These are phyloP conservation scores for Brienomyrus longianalis DNA, from an alignment of 2,113 vertebrate species.

Conservation along the genomic window DNA sequence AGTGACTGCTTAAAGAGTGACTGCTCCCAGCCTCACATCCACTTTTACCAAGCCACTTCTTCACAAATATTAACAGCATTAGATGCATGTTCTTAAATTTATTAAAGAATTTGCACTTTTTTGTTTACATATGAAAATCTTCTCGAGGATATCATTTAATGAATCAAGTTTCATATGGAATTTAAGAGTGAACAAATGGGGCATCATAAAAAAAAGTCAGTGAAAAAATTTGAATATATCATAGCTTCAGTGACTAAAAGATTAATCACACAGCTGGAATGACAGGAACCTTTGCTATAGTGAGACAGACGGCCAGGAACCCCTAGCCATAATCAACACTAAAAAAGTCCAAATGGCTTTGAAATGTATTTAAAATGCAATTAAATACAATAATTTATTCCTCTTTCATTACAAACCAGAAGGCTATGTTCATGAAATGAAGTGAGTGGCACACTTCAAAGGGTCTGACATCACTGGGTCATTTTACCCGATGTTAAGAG, in stretches of 20 bases:
- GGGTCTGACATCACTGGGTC: not conserved
- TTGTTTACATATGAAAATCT: not conserved
- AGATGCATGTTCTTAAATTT: not conserved
- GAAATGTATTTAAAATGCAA: not conserved
- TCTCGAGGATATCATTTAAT: not conserved
- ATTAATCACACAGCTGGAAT: not conserved
- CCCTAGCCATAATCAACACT: not conserved
- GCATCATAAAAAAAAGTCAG: not conserved
- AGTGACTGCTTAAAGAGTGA: not conserved
- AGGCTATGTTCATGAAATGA: not conserved
- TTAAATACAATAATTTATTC: constrained; percentile 5
- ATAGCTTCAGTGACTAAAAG: not conserved
- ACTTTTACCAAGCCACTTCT: not conserved
- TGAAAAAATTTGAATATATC: not conserved
- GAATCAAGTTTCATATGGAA: not conserved
- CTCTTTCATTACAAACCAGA: not conserved
- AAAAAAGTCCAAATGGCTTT: not conserved
- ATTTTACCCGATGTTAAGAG: not conserved
- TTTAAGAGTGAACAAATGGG: not conserved
- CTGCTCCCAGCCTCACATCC: not conserved
- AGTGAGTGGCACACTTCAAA: not conserved
- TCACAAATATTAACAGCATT: not conserved
- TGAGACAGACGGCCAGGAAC: not conserved
- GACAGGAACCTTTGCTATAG: not conserved
- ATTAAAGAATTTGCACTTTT: not conserved